These are phyloP conservation scores for Micromys minutus DNA, from an alignment of 2,113 vertebrate genomes.

Conservation along the genomic window DNA sequence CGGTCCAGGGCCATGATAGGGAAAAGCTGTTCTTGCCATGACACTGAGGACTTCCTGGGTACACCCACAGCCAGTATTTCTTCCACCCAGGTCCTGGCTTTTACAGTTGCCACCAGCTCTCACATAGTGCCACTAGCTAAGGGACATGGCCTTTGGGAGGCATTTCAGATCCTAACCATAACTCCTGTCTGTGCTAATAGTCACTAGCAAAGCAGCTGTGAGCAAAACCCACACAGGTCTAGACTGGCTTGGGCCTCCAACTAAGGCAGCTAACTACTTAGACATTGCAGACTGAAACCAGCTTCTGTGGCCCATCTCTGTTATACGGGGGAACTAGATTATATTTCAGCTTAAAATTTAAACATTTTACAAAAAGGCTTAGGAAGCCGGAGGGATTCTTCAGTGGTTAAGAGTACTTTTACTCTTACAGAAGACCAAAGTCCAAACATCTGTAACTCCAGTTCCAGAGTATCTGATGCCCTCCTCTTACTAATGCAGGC, in stretches of 20 bases:
- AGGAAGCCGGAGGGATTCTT: background rate
- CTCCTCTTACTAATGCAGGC: background rate
- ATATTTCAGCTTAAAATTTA: conserved; percentile 33
- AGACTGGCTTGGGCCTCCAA: background rate
- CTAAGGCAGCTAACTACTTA: background rate
- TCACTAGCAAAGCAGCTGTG: background rate
- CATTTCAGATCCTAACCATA: background rate
- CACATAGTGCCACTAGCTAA: background rate
- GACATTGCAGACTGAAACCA: background rate
- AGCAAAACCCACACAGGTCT: background rate
- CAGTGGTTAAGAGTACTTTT: background rate
- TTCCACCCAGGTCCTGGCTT: background rate
- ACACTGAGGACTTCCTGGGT: background rate
- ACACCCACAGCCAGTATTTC: background rate
- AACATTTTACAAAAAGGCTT: conserved; percentile 26
- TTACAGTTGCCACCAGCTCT: background rate
- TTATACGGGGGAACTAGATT: background rate
- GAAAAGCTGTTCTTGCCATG: background rate
- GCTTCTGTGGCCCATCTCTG: background rate
- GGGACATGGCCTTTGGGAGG: background rate
- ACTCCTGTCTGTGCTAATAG: background rate
- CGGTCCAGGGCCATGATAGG: no score
- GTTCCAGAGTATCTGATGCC: background rate
- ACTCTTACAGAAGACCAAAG: background rate
- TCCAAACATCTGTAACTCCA: background rate